These are phyloP conservation scores for Parazoanthus swiftii DNA, from an alignment of 92 coral and sea anemone genomes.

Conservation along the genomic window DNA sequence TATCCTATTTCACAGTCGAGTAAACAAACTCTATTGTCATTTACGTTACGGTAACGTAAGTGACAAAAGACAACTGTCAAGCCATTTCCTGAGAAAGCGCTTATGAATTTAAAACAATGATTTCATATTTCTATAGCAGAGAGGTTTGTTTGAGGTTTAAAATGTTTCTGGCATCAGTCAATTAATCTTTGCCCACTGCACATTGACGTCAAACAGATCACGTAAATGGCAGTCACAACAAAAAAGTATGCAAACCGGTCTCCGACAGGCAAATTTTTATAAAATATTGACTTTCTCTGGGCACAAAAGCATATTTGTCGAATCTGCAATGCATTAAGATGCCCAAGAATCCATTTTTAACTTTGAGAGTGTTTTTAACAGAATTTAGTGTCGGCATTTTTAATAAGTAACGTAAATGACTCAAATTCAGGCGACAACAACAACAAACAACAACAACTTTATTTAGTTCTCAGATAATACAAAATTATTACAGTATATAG, in stretches of 20 bases:
- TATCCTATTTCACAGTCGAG: background rate
- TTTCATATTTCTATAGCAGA: background rate
- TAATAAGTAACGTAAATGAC: no score
- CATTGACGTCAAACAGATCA: slow-evolving; percentile 22
- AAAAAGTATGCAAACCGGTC: slow-evolving; percentile 12
- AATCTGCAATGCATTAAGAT: slow-evolving; percentile 12
- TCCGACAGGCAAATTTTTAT: background rate
- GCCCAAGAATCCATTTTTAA: background rate
- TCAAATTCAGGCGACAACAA: background rate
- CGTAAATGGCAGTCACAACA: slow-evolving; percentile 27
- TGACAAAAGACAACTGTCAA: slow-evolving; percentile 9
- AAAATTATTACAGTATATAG: no score
- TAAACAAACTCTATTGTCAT: background rate
- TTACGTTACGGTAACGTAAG: background rate
- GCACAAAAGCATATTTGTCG: background rate
- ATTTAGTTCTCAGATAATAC: no score
- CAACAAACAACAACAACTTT: background rate
- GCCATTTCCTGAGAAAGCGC: slow-evolving; percentile 13
- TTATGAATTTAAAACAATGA: background rate
- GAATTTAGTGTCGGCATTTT: no score
- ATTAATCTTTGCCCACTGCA: background rate
- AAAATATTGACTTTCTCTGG: background rate
- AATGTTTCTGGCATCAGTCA: no score
- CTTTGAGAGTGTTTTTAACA: no score
- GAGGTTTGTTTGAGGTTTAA: slow-evolving; percentile 1